Conservation (phyloP, 2,113 vertebrate species). For the Percopsis transmontana region DNA sequence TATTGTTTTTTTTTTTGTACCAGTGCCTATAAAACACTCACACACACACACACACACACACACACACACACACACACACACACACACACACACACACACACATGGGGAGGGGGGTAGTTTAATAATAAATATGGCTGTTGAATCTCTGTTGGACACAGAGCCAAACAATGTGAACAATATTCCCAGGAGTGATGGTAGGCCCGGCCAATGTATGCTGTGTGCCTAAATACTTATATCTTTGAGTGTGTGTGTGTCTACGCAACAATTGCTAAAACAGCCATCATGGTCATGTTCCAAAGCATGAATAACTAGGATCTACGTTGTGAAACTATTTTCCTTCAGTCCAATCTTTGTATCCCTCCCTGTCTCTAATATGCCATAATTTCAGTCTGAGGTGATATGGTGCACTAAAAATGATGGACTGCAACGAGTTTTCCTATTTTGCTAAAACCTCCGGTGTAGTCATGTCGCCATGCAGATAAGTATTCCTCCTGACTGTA, state of each 20-base stretch:
- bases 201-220: too few relatives aligned
- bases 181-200: neutral
- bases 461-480: neutral
- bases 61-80: too few relatives aligned
- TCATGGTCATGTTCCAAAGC: slow-evolving; percentile 31
- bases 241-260: neutral
- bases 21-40: too few relatives aligned
- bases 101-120: neutral
- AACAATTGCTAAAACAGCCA: slow-evolving; percentile 35
- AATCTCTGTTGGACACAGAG: slow-evolving; percentile 30
- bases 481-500: neutral
- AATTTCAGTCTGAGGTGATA: slow-evolving; percentile 7
- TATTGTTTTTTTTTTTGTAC: too few relatives aligned
- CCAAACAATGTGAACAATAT: slow-evolving; percentile 19
- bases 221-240: neutral
- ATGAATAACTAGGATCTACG: slow-evolving; percentile 24
- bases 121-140: slow-evolving; percentile 17
- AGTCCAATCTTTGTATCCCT: slow-evolving; percentile 14
- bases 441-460: slow-evolving; percentile 1
- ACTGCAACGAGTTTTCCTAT: slow-evolving; percentile 6
- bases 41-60: too few relatives aligned
- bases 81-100: neutral
- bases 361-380: slow-evolving; percentile 7
- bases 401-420: slow-evolving; percentile 8
- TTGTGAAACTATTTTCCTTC: slow-evolving; percentile 19